Base-by-base conservation (phyloP, 2,797 vertebrate species). In the Rhinophrynus dorsalis region DNA sequence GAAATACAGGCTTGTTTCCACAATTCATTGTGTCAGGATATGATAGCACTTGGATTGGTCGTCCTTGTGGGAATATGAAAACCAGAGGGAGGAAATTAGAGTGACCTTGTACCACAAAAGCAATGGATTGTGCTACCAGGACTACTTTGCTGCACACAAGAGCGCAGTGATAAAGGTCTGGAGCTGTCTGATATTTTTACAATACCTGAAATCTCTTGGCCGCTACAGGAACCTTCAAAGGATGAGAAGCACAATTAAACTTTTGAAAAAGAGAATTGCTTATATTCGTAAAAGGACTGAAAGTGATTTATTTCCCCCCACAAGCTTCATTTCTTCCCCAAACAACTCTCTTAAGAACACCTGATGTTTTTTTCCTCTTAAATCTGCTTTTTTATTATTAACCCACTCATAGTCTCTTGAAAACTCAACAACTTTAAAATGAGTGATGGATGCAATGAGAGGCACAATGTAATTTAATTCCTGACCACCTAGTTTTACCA, bases 61-160 rank as follows among this genome's bases (percentile, higher is more conserved):
- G 77, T 80, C 59, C 50, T 65, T 59, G 33, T 67, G 71, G 73
- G 79, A 79, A 79, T 72, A 68, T 26, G 72, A 61, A 81, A 78
- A 64, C 9, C 52, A 44, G 48, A 78, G 68, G 35, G 30, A 82
- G 72, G 66, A 82, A 78, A 81, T 81, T 45, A 78, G 70, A 78
- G 79, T 81, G 78, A 83, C 77, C 76, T 84, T 82, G 79, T 35
- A n/a, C 48, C 6, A 35, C 44, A 78, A 62, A 73, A 66, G 59
- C 33, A n/a, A 15, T 37, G 61, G 40, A 51, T 51, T 30, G 42
- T 2, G 2, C 67, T 76, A 51, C 74, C 24, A 33, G 67, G 68
- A 78, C 5, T 15, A 55, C 68, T 78, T 76, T 78, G 26, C 45
- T 51, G 59, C 5, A 48, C 59, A 76, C 57, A 68, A 6, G 21